These are phyloP conservation scores for Hoplostethus mediterraneus DNA, from an alignment of 2,797 vertebrate genomes.

Conservation along the genomic window DNA sequence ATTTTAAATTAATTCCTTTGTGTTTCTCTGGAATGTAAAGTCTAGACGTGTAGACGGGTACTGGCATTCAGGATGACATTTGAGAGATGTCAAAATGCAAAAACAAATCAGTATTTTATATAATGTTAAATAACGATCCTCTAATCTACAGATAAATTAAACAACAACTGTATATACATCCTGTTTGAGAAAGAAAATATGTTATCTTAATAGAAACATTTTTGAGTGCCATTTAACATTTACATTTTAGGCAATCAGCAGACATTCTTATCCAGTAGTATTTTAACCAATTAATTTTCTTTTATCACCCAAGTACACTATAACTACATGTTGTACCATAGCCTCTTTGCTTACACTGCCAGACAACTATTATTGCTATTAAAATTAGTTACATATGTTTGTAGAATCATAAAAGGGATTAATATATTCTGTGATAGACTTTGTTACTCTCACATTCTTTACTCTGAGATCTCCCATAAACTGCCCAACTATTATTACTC, in stretches of 20 bases:
- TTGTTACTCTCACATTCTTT: slow-evolving; percentile 13
- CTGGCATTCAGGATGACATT: slow-evolving; percentile 18
- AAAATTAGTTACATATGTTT: slow-evolving; percentile 1
- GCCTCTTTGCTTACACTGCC: slow-evolving; percentile 47
- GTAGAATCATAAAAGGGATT: slow-evolving; percentile 28
- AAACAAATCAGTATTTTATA: slow-evolving; percentile 48
- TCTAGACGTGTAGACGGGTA: slow-evolving; percentile 26
- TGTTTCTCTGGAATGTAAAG: slow-evolving; percentile 51
- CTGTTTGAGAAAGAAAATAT: slow-evolving; percentile 43
- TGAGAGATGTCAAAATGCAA: slow-evolving; percentile 1
- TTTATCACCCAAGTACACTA: slow-evolving; percentile 25
- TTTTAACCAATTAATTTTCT: slow-evolving; percentile 44
- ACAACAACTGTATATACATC: slow-evolving; percentile 67
- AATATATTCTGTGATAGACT: slow-evolving; percentile 26
- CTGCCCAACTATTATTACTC: slow-evolving; percentile 38
- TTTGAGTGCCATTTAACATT: slow-evolving; percentile 51
- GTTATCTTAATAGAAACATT: slow-evolving; percentile 28
- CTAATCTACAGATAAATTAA: slow-evolving; percentile 77
- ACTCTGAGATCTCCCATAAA: slow-evolving; percentile 14
- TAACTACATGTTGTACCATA: slow-evolving; percentile 73
- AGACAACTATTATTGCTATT: slow-evolving; percentile 32
- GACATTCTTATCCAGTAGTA: slow-evolving; percentile 11
- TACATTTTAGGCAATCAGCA: slow-evolving; percentile 50
- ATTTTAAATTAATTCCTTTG: slow-evolving; percentile 43
- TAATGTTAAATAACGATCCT: slow-evolving; percentile 65